phyloP scores from a whole-genome alignment of 2,113 vertebrate genomes.

The Anas platyrhynchos region DNA sequence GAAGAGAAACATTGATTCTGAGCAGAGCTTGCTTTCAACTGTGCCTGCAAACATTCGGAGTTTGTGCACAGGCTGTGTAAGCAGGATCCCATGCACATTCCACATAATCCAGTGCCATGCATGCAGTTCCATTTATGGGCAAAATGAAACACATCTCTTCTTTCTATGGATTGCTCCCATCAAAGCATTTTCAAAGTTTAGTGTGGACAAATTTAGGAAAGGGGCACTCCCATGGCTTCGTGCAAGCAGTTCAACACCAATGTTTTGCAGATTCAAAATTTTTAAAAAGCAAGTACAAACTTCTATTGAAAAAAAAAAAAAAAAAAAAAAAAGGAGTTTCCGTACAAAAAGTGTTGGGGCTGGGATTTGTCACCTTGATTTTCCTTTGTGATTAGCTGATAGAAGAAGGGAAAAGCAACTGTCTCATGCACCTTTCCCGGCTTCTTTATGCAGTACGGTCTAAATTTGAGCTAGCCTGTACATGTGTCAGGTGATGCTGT shows the following conservation, averaged over 20 bases:
- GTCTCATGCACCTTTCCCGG: constrained; percentile 34
- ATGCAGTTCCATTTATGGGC: constrained; percentile 76
- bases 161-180: constrained; percentile 52
- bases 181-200: constrained; percentile 47
- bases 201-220: constrained; percentile 27
- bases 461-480: background rate
- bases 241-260: background rate
- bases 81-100: constrained; percentile 65
- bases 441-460: constrained; percentile 11
- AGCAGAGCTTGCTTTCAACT: constrained; percentile 35
- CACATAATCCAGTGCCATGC: constrained; percentile 45
- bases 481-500: background rate
- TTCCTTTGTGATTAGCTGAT: constrained; percentile 44
- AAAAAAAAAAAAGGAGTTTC: background rate
- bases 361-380: constrained; percentile 17
- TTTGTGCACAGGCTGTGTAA: constrained; percentile 36
- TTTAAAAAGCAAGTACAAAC: background rate
- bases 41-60: constrained; percentile 21
- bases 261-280: background rate
- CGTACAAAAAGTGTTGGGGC: background rate
- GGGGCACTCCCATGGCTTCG: background rate
- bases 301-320: background rate
- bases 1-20: constrained; percentile 34
- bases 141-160: constrained; percentile 68
- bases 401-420: constrained; percentile 29